phyloP scores from a whole-genome alignment of 2,113 vertebrate species.

The Eulemur rufifrons region DNA sequence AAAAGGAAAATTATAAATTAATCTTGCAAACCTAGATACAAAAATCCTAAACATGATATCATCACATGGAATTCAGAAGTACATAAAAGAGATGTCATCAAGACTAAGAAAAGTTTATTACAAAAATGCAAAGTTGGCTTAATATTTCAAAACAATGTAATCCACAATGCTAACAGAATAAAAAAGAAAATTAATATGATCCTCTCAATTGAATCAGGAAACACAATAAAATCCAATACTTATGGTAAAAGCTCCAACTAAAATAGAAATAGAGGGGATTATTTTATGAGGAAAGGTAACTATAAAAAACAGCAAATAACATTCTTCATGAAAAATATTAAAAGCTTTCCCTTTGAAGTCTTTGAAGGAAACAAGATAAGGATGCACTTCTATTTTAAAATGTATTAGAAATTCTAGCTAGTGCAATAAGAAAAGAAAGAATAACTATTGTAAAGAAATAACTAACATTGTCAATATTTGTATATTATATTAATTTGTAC shows the following conservation, averaged over 20 bases:
- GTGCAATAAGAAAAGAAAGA: neutral
- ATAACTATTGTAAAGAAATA: neutral
- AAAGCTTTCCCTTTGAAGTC: neutral
- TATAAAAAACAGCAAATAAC: neutral
- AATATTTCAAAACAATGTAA: conserved; percentile 17
- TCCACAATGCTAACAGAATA: neutral
- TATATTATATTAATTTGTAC: neutral
- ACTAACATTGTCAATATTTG: neutral
- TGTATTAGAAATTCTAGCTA: neutral
- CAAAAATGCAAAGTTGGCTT: neutral
- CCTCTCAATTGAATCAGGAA: neutral
- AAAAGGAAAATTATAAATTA: neutral
- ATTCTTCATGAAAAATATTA: neutral
- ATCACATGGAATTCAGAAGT: neutral
- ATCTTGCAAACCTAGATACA: neutral
- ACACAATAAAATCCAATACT: neutral
- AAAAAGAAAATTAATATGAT: conserved; percentile 7
- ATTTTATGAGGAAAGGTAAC: neutral
- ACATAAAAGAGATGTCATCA: neutral
- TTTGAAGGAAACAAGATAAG: conserved; percentile 26
- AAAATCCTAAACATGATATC: neutral
- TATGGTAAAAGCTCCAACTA: neutral
- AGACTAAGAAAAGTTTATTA: neutral
- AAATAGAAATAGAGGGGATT: neutral
- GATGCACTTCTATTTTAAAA: neutral